Evolutionary conservation across 1,140 invertebrate species (phyloP), one percentile per base, ranked within the genome.

Genomic region (Lasaia peninsularis): DNA sequence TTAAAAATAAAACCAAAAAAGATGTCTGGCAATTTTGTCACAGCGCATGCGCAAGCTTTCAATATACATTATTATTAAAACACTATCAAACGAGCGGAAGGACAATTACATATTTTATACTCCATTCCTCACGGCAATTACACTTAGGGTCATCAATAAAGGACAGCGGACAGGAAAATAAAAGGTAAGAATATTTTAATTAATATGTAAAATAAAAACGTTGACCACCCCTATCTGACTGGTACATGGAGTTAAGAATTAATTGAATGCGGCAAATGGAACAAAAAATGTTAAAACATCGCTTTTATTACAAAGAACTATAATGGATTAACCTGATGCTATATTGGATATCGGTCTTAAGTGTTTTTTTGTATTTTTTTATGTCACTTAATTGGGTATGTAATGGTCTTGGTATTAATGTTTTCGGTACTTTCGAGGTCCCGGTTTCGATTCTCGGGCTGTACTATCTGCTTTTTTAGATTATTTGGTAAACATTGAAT

Each of bases 181-280:
- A 50, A 50, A 21, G 48, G 12, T 20, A 50, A 21, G 48, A 50
- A 21, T 50, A 34, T 54, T 54, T 54, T 54, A 54, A 54, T 54
- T 37, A 54, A 54, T 54, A 54, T 54, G 52, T 54, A 54, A 54
- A 54, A 54, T 51, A 31, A 51, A 51, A 51, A 32, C 37, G 37
- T 44, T 51, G 49, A 24, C 49, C 18, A 12, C 49, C 20, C 49
- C 12, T 31, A 21, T 31, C 49, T 24, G 49, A 51, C 6, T 31
- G n/a, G 11, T 51, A 9, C 2, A 18, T 9, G 9, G 14, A 40
- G 35, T 16, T 14, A 40, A 40, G 35, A 40, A 40, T 0, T 16
- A 40, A 18, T 3, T 4, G 9, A 40, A 40, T 7, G 35, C 16
- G 35, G 35, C 14, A 40, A 16, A 40, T 16, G 14, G 0, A 0